Evolutionary conservation across 2,113 vertebrate species (phyloP), one percentile per base, ranked within the genome.

Genomic region (Microtus ochrogaster): DNA sequence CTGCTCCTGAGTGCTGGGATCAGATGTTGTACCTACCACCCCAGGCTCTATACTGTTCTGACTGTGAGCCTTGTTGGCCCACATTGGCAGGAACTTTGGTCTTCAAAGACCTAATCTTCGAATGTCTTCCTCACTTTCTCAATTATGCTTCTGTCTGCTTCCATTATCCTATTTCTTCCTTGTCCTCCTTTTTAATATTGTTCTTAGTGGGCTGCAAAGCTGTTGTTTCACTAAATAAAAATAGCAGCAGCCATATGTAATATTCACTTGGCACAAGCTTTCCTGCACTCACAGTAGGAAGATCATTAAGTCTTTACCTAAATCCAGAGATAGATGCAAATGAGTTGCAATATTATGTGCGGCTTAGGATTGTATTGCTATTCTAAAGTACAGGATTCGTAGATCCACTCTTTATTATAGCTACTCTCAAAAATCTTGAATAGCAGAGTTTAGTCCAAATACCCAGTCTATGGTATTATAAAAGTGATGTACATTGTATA

Each of bases 21-120:
- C 81, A 63, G 30, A 65, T 61, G 39, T 44, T 44, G 58, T 8
- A 84, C 58, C 58, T 30, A 65, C 58, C 39, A 84, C 26, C 30
- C 58, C 26, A 41, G 26, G 58, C 14, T 65, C 26, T 61, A 33
- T 30, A 66, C 36, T 92, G 91, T 92, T 92, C 66, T 94, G 36
- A 79, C n/a, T 33, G 36, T 84, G 65, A 94, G 85, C 77, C 82
- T 93, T n/a, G 65, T 5, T 91, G 52, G 58, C 16, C 41, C 84
- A 13, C 1, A 1, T 61, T n/a, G 72, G 11, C 52, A 83, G 68
- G 85, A 73, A 96, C 96, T 97, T 96, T 93, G 84, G n/a, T 88
- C 83, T 97, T 94, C 33, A 87, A 33, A 96, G 83, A 49, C 63
- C 52, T 90, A 81, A 63, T 92, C n/a, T 49, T 61, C 41, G 79